Evolutionary conservation across 2,888 invertebrate species (phyloP), one percentile per base, ranked within the genome.

Genomic region (Caenorhabditis sp.): DNA sequence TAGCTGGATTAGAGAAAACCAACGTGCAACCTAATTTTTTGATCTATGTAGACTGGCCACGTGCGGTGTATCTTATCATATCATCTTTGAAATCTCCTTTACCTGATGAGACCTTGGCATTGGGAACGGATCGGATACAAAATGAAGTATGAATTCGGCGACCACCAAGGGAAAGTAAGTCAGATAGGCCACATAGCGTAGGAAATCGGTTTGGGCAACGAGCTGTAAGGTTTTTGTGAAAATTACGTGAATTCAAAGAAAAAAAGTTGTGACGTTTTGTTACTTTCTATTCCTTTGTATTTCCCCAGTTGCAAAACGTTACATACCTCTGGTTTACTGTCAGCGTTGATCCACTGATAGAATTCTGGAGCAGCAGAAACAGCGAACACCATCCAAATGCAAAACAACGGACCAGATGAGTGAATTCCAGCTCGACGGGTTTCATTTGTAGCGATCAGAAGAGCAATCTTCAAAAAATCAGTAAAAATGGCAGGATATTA

Each of bases 361-460:
- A 91, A 91, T 53, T 91, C 91, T n/a, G 90, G 89, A 18, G 95
- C 93, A 1, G 96, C 95, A 56, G 94, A 95, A 35, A 97, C 40
- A 0, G 94, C 93, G 70, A 96, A 92, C 0, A 96, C 91, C 40
- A 97, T 93, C 97, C 97, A 98, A 92, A 97, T 97, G 86, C 96
- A 93, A 93, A 97, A 97, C 76, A 96, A 93, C 65, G 96, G 94
- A 1, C 97, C 98, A 2, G 98, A 97, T 11, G 97, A 95, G 90
- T 95, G 94, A 89, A 96, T 94, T 22, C 98, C 98, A 93, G 94
- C 94, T 91, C 95, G 95, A 88, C 95, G 95, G 92, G 97, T 87
- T 67, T 86, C 87, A 76, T 88, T 87, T 20, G 82, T 85, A 1
- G 80, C 70, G 18, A 83, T 67, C 13, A 84, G 32, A 0, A 86